These are phyloP conservation scores for Saccostrea cuccullata DNA, from an alignment of 1,140 invertebrate genomes.

Conservation along the genomic window DNA sequence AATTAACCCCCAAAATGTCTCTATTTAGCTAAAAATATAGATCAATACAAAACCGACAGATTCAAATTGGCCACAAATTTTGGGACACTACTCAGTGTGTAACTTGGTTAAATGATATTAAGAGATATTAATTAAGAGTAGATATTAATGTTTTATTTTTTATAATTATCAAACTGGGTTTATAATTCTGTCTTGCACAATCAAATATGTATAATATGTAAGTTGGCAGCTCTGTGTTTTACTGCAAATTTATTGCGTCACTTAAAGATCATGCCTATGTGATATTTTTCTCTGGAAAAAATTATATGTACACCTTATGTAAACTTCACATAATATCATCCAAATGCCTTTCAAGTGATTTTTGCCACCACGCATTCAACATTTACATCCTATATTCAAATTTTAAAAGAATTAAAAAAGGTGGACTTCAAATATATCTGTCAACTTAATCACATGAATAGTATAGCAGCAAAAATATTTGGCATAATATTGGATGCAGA, in stretches of 20 bases:
- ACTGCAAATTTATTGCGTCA: background rate
- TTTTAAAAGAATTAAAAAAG: background rate
- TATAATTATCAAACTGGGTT: background rate
- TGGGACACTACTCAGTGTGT: too few relatives aligned
- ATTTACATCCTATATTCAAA: background rate
- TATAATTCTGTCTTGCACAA: background rate
- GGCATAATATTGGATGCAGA: slow-evolving; percentile 19
- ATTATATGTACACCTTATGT: background rate
- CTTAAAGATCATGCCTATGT: too few relatives aligned
- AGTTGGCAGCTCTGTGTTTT: background rate
- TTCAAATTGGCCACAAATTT: background rate
- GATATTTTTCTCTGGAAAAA: background rate
- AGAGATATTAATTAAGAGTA: background rate
- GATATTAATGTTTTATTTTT: background rate
- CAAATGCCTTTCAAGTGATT: background rate
- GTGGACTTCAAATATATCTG: background rate
- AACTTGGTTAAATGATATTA: background rate
- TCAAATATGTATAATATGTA: background rate
- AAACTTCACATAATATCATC: background rate
- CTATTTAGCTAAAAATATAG: background rate
- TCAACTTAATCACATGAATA: background rate
- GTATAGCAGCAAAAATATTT: background rate
- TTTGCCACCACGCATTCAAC: background rate
- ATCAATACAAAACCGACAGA: background rate
- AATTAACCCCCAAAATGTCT: background rate